Evolutionary conservation across 2,888 invertebrate genomes (phyloP).

Genomic region (Eurois occulta): DNA sequence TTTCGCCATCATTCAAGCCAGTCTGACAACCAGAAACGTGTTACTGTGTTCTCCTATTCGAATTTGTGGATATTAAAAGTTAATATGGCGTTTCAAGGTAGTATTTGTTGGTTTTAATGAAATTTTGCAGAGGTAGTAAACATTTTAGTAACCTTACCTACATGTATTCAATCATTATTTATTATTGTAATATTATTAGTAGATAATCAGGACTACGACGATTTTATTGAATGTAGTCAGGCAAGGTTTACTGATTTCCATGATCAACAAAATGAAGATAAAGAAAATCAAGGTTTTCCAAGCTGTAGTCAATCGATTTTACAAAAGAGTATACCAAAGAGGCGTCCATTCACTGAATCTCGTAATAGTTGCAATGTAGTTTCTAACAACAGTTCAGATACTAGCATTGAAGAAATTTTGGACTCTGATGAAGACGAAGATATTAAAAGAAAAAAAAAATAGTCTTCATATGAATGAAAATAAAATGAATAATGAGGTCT

Average conservation of each 20-base stretch:
- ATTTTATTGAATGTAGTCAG: constrained; percentile 23
- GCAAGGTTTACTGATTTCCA: constrained; percentile 25
- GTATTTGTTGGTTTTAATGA: constrained; percentile 22
- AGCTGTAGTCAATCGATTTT: constrained; percentile 22
- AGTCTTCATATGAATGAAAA: constrained; percentile 16
- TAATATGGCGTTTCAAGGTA: neutral
- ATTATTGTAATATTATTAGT: constrained; percentile 20
- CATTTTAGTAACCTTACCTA: constrained; percentile 24
- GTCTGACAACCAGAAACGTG: neutral
- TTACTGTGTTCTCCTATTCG: constrained; percentile 26
- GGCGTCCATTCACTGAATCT: constrained; percentile 19
- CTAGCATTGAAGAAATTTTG: constrained; percentile 25
- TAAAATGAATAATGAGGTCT: constrained; percentile 10
- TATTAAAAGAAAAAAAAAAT: constrained; percentile 8
- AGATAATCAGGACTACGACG: constrained; percentile 23
- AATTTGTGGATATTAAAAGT: constrained; percentile 26
- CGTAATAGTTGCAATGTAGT: constrained; percentile 16
- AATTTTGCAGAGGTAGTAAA: constrained; percentile 32
- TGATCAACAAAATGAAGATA: constrained; percentile 24
- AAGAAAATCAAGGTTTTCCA: constrained; percentile 21
- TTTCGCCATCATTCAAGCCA: constrained; percentile 19
- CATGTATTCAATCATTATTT: constrained; percentile 23
- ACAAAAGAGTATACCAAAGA: constrained; percentile 20
- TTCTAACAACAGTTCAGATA: constrained; percentile 10
- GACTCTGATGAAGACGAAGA: constrained; percentile 21